Conservation (phyloP, 1,140 invertebrate species). For the Eulimnadia texana region DNA sequence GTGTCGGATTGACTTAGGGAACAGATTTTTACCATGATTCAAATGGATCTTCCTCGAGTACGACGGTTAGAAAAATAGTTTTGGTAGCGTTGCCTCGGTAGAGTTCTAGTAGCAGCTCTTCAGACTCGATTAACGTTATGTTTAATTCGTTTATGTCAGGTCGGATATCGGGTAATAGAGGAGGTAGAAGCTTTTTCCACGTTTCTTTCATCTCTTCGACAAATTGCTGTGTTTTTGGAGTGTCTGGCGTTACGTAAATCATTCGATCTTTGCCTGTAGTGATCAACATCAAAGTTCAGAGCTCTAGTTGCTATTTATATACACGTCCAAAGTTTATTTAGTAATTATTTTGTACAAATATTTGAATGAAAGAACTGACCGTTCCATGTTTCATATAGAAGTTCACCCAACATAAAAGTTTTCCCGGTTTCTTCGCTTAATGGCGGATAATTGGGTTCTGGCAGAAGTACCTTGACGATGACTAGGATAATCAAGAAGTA, state of each 20-base stretch:
- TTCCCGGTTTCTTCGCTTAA: slow-evolving; percentile 28
- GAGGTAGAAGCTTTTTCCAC: slow-evolving; percentile 1
- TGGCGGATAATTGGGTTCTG: slow-evolving; percentile 55
- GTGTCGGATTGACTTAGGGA: no score
- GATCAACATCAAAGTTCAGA: slow-evolving; percentile 27
- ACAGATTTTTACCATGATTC: neutral
- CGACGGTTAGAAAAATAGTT: slow-evolving; percentile 41
- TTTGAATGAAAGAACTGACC: neutral
- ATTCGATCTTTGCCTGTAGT: slow-evolving; percentile 36
- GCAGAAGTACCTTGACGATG: slow-evolving; percentile 50
- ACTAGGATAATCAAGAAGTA: slow-evolving; percentile 54
- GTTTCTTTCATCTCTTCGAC: slow-evolving; percentile 41
- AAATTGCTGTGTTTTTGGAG: slow-evolving; percentile 48
- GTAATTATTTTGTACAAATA: neutral
- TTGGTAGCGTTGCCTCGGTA: slow-evolving; percentile 47
- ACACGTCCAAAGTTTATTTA: no score
- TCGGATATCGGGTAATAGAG: no score
- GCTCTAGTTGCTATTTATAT: neutral
- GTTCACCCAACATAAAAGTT: slow-evolving; percentile 39
- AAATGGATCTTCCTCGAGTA: slow-evolving; percentile 40
- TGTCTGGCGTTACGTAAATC: slow-evolving; percentile 49
- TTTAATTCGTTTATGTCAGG: slow-evolving; percentile 32
- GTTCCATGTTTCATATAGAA: slow-evolving; percentile 43
- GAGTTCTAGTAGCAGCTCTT: slow-evolving; percentile 47
- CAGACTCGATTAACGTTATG: slow-evolving; percentile 46